Evolutionary conservation across 2,113 vertebrate species (phyloP), one percentile per base, ranked within the genome.

Genomic region (Bubo bubo): DNA sequence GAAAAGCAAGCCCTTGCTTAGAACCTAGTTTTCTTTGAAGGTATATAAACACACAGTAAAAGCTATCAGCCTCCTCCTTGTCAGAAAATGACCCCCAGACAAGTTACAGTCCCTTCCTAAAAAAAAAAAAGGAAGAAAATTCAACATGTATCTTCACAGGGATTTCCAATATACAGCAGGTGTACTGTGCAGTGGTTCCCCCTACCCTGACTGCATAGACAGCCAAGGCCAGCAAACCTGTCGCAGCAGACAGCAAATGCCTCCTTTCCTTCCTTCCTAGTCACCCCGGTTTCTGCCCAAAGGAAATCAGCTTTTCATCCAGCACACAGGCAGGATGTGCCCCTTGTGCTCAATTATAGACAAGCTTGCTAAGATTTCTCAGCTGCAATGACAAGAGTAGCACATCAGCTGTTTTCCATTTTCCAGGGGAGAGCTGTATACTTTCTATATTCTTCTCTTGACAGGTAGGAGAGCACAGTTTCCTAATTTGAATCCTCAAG

Each of bases 141-240:
- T n/a, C 22, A 55, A 20, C 2, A 8, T 8, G 1, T 26, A 19
- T 24, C 19, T 89, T 72, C 41, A 79, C 43, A 75, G n/a, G 59
- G 11, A 79, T 16, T 56, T 68, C 22, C 28, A n/a, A 63, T 2
- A 55, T 5, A 28, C 32, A n/a, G 20, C 37, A 72, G 5, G 15
- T 8, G 1, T 28, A 50, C 12, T 6, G 4, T 10, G 26, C 26
- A 12, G 5, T 2, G 2, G 6, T 12, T 63, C 16, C 15, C 8
- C 5, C 8, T 37, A 37, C 16, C 15, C 35, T 49, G 27, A 32
- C 34, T 23, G 8, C 1, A 0, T 7, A 43, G 30, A 6, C 10
- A 12, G 43, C 56, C 12, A 75, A 88, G 15, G 27, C 26, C 41
- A 45, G 30, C 17, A 79, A 83, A 56, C 22, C 5, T 76, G 56